Conservation (phyloP, 2,113 vertebrate genomes). For the Catagonus wagneri region DNA sequence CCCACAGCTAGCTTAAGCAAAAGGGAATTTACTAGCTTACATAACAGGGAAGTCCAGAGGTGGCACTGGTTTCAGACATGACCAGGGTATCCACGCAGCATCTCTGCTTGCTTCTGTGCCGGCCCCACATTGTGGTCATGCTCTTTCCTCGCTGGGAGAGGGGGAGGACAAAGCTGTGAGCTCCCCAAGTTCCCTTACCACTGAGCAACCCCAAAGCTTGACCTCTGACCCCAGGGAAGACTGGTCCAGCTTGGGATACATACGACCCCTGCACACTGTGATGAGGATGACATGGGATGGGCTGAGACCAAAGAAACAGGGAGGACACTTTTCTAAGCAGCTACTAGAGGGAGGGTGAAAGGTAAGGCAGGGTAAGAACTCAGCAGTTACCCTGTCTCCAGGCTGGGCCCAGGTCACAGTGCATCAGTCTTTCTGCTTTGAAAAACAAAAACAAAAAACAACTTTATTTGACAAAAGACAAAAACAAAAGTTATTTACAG, state of each 20-base stretch:
- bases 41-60: conserved; percentile 18
- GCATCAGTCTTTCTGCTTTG: conserved; percentile 26
- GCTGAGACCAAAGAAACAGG: not conserved
- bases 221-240: not conserved
- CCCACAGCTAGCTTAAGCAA: not conserved
- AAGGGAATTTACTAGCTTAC: conserved; percentile 25
- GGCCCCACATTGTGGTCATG: not conserved
- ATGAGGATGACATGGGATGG: not conserved
- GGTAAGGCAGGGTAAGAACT: not conserved
- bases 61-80: not conserved
- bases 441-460: conserved; percentile 68
- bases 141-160: not conserved
- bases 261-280: not conserved
- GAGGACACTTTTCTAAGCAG: not conserved
- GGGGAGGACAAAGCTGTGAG: not conserved
- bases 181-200: not conserved
- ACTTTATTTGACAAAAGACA: conserved; percentile 83
- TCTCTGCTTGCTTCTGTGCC: not conserved
- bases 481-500: conserved; percentile 82
- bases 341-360: not conserved
- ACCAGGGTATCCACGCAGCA: not conserved
- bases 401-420: not conserved
- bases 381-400: not conserved
- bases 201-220: not conserved
- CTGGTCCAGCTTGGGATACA: not conserved